phyloP scores from a whole-genome alignment of 2,888 invertebrate genomes.

The Euclidia mi region DNA sequence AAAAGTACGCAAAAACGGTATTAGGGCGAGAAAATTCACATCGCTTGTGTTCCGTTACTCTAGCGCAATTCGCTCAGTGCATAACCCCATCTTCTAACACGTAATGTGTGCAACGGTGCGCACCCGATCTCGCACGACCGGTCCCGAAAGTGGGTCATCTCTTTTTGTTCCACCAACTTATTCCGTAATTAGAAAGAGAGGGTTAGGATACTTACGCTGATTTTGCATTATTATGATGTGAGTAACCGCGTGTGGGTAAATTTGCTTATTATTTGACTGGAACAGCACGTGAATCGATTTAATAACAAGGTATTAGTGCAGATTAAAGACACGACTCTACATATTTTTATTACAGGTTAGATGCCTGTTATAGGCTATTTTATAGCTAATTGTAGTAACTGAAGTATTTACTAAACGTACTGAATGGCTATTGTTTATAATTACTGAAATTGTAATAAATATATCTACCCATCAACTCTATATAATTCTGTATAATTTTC shows the following conservation, averaged over 20 bases:
- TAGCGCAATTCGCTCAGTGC: constrained; percentile 76
- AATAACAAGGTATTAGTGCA: neutral
- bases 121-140: constrained; percentile 88
- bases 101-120: constrained; percentile 88
- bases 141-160: constrained; percentile 89
- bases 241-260: constrained; percentile 65
- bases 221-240: constrained; percentile 61
- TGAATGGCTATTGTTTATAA: too few species aligned
- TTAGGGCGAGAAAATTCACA: constrained; percentile 89
- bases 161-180: constrained; percentile 89
- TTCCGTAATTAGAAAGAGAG: constrained; percentile 89
- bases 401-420: too few species aligned
- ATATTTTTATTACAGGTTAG: too few species aligned
- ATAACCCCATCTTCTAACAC: constrained; percentile 88
- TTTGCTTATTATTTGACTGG: constrained; percentile 56
- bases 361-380: too few species aligned
- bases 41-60: constrained; percentile 83
- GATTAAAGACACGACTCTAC: neutral
- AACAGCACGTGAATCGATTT: constrained; percentile 39
- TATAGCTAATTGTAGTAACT: too few species aligned
- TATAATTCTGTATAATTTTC: too few species aligned
- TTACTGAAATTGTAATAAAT: too few species aligned
- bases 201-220: constrained; percentile 52
- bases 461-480: too few species aligned
- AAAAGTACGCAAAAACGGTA: constrained; percentile 83